Conservation (phyloP, 2,113 vertebrate genomes). For the Formicarius rufipectus region DNA sequence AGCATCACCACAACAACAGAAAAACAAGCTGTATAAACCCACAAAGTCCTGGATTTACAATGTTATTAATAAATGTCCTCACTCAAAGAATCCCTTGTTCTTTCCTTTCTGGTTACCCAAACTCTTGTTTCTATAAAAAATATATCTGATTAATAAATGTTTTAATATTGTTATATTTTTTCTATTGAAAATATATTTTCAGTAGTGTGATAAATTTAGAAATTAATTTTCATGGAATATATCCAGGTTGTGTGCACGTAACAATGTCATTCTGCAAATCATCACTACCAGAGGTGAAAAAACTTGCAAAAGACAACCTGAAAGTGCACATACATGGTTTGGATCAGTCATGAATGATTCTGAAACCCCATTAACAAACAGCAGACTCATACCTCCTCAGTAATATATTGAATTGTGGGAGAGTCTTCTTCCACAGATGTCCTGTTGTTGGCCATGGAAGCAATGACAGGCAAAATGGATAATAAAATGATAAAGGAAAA, state of each 20-base stretch:
- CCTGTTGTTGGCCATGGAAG: not conserved
- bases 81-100: slow-evolving; percentile 3
- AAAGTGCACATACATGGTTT: not conserved
- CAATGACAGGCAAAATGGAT: not conserved
- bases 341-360: not conserved
- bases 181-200: slow-evolving; percentile 72
- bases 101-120: slow-evolving; percentile 57
- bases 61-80: not conserved
- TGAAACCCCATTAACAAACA: slow-evolving; percentile 30
- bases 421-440: not conserved
- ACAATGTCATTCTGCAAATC: slow-evolving; percentile 14
- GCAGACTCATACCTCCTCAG: not conserved
- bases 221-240: slow-evolving; percentile 49
- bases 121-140: slow-evolving; percentile 74
- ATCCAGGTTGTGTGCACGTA: slow-evolving; percentile 28
- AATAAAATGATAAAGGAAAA: slow-evolving; percentile 18
- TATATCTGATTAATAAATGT: slow-evolving; percentile 74
- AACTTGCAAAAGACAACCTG: not conserved
- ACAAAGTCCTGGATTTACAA: slow-evolving; percentile 19
- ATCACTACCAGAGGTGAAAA: not conserved
- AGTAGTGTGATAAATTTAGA: slow-evolving; percentile 61
- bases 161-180: slow-evolving; percentile 51
- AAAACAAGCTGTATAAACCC: not conserved
- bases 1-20: not conserved
- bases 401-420: not conserved